Percentiles rank a stretch among this genome's conserved stretches.
Evolutionary conservation across 2,888 invertebrate species (phyloP).

Genomic region (Marronus borbonicus): DNA sequence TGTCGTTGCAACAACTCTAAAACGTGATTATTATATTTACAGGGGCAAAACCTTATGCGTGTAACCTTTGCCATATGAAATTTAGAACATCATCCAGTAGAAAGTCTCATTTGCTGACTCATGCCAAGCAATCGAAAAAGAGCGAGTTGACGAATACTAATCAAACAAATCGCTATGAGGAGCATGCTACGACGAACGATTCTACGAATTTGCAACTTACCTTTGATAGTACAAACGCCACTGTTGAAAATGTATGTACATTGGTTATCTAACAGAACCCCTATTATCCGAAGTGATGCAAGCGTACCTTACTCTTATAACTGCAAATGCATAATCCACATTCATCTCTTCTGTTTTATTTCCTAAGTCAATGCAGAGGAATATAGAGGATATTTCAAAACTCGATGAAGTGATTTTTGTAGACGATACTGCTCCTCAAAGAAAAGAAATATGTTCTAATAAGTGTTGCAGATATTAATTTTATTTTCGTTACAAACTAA

Average conservation of each 20-base stretch:
- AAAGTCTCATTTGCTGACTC: constrained; percentile 75
- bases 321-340: too few species aligned
- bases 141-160: constrained; percentile 1
- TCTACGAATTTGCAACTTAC: constrained; percentile 8
- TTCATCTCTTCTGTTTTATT: too few species aligned
- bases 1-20: constrained; percentile 1
- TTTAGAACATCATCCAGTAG: constrained; percentile 80
- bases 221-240: background rate
- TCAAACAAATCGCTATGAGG: background rate
- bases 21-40: background rate
- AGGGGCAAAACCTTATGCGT: constrained; percentile 76
- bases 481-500: too few species aligned
- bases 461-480: too few species aligned
- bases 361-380: too few species aligned
- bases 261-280: background rate
- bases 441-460: too few species aligned
- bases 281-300: too few species aligned
- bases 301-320: too few species aligned
- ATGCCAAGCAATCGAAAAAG: constrained; percentile 65
- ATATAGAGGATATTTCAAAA: too few species aligned
- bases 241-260: constrained; percentile 22
- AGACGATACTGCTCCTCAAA: too few species aligned
- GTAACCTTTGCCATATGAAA: constrained; percentile 74
- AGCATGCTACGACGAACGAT: constrained; percentile 10
- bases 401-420: too few species aligned